Conservation (phyloP, 2,888 invertebrate species). For the Eilema griseolum region DNA sequence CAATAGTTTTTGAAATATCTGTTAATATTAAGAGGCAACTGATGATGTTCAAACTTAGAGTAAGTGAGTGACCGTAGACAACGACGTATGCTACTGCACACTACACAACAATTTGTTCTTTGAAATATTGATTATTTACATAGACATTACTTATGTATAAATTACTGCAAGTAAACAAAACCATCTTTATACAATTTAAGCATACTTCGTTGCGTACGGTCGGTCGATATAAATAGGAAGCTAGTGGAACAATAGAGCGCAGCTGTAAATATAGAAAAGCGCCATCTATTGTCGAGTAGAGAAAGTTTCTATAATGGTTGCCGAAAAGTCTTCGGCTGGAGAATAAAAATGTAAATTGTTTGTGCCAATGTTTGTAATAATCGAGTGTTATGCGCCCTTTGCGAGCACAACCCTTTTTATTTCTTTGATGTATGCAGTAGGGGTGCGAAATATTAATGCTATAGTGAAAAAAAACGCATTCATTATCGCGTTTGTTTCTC, state of each 20-base stretch:
- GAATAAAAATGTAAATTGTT: slow-evolving; percentile 78
- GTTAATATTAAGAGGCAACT: slow-evolving; percentile 73
- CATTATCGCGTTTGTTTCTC: slow-evolving; percentile 81
- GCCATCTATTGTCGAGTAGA: slow-evolving; percentile 82
- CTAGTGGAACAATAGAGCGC: slow-evolving; percentile 59
- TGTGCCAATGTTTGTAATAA: slow-evolving; percentile 85
- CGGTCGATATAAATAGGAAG: slow-evolving; percentile 59
- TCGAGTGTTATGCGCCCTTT: slow-evolving; percentile 81
- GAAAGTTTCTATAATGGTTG: slow-evolving; percentile 57
- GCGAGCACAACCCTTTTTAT: slow-evolving; percentile 80
- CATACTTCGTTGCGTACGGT: slow-evolving; percentile 71
- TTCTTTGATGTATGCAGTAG: slow-evolving; percentile 84
- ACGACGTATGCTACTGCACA: slow-evolving; percentile 61
- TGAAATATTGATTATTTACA: slow-evolving; percentile 49
- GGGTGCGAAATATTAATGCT: slow-evolving; percentile 84
- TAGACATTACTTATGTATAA: slow-evolving; percentile 40
- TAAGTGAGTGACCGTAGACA: slow-evolving; percentile 70
- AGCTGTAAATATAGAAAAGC: slow-evolving; percentile 75
- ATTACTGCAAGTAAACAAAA: slow-evolving; percentile 26
- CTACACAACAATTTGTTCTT: slow-evolving; percentile 46
- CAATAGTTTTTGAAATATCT: slow-evolving; percentile 42
- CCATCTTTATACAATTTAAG: slow-evolving; percentile 35
- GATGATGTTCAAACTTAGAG: slow-evolving; percentile 85
- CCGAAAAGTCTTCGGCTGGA: slow-evolving; percentile 50
- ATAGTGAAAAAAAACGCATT: slow-evolving; percentile 75